Conservation (phyloP, 1,140 invertebrate genomes). For the Drosophila hydei region DNA sequence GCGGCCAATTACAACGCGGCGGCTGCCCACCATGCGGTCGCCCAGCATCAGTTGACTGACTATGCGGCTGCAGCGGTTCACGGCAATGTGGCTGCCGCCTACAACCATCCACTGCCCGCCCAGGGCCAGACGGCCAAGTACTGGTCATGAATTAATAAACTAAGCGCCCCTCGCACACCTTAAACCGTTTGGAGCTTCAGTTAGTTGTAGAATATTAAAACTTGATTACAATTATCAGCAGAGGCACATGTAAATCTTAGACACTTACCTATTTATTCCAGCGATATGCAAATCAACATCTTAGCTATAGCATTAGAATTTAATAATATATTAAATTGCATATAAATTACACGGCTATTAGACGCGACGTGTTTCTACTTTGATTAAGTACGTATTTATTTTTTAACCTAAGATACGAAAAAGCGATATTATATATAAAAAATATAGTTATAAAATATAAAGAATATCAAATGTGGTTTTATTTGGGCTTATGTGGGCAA, state of each 20-base stretch:
- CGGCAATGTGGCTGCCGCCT: conserved; percentile 70
- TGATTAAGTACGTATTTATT: conserved; percentile 42
- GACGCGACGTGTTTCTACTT: conserved; percentile 34
- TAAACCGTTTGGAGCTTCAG: neutral
- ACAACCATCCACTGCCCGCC: conserved; percentile 75
- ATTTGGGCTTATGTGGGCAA: too few relatives aligned
- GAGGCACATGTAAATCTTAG: conserved; percentile 48
- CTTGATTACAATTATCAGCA: conserved; percentile 59
- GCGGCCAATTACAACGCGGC: conserved; percentile 77
- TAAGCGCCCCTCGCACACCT: neutral
- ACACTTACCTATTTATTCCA: conserved; percentile 45
- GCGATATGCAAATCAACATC: conserved; percentile 45
- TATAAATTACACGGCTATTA: conserved; percentile 58
- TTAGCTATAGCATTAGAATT: conserved; percentile 53
- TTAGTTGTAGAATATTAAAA: conserved; percentile 21
- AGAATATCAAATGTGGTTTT: neutral
- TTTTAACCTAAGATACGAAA: conserved; percentile 30
- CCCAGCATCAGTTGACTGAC: conserved; percentile 71
- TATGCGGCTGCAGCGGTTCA: conserved; percentile 75
- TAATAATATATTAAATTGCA: conserved; percentile 39
- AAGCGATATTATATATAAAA: conserved; percentile 49
- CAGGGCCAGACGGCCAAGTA: conserved; percentile 79
- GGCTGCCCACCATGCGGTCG: conserved; percentile 65
- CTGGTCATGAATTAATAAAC: conserved; percentile 63
- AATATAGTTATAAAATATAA: conserved; percentile 19